Conservation (phyloP, 1,140 invertebrate species). For the Thalassaphorura encarpata region DNA sequence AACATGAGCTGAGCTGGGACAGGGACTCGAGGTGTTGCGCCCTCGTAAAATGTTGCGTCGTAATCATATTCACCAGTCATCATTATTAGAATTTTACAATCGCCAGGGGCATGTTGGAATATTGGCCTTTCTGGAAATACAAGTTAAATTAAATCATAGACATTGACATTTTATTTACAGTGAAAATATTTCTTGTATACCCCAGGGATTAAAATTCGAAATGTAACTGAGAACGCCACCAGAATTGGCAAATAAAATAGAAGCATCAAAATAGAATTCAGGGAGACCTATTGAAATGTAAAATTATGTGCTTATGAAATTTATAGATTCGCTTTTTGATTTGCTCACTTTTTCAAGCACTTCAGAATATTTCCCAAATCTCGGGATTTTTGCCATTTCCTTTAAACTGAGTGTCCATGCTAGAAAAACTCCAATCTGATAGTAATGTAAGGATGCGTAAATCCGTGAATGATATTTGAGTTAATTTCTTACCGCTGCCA, state of each 20-base stretch:
- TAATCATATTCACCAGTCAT: slow-evolving; percentile 25
- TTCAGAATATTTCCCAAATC: slow-evolving; percentile 13
- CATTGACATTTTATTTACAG: neutral
- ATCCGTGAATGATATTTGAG: neutral
- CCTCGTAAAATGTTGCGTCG: slow-evolving; percentile 21
- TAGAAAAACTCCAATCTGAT: slow-evolving; percentile 11
- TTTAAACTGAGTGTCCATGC: slow-evolving; percentile 19
- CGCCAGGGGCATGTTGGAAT: slow-evolving; percentile 9
- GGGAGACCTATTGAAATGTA: slow-evolving; percentile 7
- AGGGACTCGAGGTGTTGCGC: too few species aligned
- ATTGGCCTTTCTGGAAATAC: slow-evolving; percentile 22
- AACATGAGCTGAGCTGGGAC: too few species aligned
- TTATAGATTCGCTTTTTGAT: too few species aligned
- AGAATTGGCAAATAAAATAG: slow-evolving; percentile 18
- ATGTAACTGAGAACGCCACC: slow-evolving; percentile 11
- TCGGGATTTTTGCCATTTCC: slow-evolving; percentile 18
- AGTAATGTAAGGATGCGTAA: neutral
- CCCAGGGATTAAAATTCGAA: slow-evolving; percentile 18
- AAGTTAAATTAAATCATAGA: neutral
- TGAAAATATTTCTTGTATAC: neutral
- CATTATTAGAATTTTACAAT: slow-evolving; percentile 22
- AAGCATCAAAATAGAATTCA: slow-evolving; percentile 18
- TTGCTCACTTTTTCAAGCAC: slow-evolving; percentile 6
- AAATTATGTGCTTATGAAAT: too few species aligned
- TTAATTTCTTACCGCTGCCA: slow-evolving; percentile 15